These are phyloP conservation scores for Crocuta crocuta DNA, from an alignment of 2,113 vertebrate species.

Conservation along the genomic window DNA sequence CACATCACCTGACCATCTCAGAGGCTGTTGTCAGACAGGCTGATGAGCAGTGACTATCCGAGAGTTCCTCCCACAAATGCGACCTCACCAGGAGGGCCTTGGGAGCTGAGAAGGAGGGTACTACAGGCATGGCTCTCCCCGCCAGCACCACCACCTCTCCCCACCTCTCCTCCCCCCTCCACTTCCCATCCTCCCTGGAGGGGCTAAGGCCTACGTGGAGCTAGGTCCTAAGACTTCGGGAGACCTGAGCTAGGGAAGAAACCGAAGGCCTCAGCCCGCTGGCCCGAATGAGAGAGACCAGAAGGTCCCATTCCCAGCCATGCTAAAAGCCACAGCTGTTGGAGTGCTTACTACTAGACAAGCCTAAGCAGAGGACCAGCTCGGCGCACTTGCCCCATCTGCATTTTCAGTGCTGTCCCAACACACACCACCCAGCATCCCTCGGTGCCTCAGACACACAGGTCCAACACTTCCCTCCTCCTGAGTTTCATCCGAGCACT, in stretches of 20 bases:
- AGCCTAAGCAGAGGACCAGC: neutral
- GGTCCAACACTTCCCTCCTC: neutral
- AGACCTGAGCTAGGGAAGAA: neutral
- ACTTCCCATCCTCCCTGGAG: neutral
- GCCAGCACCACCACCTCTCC: neutral
- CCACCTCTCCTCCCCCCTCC: neutral
- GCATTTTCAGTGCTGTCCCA: neutral
- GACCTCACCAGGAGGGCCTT: too few relatives aligned
- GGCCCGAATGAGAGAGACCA: neutral
- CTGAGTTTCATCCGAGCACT: neutral
- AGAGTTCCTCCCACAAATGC: neutral
- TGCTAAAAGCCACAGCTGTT: neutral
- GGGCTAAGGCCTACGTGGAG: neutral
- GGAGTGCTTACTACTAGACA: too few relatives aligned
- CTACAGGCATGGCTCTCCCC: neutral
- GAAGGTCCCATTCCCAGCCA: neutral
- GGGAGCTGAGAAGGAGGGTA: neutral
- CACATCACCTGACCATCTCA: neutral
- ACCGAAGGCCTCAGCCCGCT: neutral
- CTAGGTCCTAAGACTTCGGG: neutral
- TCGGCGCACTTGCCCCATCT: rapidly evolving
- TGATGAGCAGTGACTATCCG: neutral
- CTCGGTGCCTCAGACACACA: neutral
- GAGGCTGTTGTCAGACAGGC: neutral
- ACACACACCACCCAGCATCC: neutral